These are phyloP conservation scores for Phataginus tricuspis DNA, from an alignment of 2,797 vertebrate species.

Conservation along the genomic window DNA sequence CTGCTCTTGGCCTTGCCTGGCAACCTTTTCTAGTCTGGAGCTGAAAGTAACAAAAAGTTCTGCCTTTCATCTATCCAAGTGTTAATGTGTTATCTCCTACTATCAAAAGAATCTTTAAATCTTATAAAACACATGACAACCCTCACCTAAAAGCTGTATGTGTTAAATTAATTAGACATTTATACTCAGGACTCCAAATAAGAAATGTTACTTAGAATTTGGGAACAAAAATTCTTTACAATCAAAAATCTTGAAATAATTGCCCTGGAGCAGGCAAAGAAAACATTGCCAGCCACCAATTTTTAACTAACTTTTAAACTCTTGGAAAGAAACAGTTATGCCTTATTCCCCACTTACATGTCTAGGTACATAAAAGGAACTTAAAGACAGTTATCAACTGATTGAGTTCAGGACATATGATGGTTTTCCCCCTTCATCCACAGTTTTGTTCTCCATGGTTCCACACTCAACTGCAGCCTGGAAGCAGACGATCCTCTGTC, in stretches of 20 bases:
- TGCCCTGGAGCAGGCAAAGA: not conserved
- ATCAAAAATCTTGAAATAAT: slow-evolving; percentile 35
- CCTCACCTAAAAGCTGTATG: not conserved
- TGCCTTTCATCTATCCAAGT: not conserved
- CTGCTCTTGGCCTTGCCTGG: not conserved
- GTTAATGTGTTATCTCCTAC: not conserved
- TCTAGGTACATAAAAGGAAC: not conserved
- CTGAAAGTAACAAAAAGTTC: not conserved
- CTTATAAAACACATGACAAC: not conserved
- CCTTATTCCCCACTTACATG: not conserved
- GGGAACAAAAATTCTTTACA: not conserved
- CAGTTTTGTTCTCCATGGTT: not conserved
- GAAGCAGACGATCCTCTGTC: not conserved
- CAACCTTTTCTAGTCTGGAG: not conserved
- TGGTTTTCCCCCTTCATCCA: not conserved
- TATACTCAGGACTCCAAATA: not conserved
- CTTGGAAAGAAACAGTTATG: not conserved
- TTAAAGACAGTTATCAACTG: not conserved
- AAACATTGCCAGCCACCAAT: not conserved
- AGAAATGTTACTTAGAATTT: not conserved
- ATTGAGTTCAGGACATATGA: not conserved
- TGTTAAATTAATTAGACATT: not conserved
- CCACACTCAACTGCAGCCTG: not conserved
- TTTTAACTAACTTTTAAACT: not conserved
- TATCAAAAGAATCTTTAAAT: not conserved